Percentiles rank a stretch among this genome's conserved stretches.
These are phyloP conservation scores for Acanthacorydalis orientalis DNA, from an alignment of 2,888 invertebrate species.

Conservation along the genomic window DNA sequence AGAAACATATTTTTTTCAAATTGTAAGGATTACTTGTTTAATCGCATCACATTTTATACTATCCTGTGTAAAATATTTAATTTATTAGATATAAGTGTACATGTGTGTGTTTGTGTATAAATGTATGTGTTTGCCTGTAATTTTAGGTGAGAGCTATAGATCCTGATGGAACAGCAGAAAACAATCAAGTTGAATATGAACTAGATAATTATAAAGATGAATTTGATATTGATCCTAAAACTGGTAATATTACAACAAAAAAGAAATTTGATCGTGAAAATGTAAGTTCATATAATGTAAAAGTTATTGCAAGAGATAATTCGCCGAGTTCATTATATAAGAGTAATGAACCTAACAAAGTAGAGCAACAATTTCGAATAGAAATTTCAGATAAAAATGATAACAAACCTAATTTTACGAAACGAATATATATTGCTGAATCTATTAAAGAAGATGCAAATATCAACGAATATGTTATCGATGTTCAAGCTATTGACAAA, in stretches of 20 bases:
- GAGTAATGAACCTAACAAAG: slow-evolving; percentile 52
- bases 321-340: slow-evolving; percentile 60
- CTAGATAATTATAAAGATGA: slow-evolving; percentile 48
- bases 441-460: slow-evolving; percentile 72
- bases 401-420: slow-evolving; percentile 80
- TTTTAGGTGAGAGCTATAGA: slow-evolving; percentile 50
- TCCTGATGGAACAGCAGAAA: slow-evolving; percentile 64
- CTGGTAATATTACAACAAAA: slow-evolving; percentile 75
- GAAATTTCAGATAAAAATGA: slow-evolving; percentile 93
- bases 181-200: slow-evolving; percentile 69
- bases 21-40: no score
- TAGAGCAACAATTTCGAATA: slow-evolving; percentile 70
- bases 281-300: slow-evolving; percentile 71
- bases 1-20: neutral
- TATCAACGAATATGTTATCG: slow-evolving; percentile 64
- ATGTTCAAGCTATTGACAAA: slow-evolving; percentile 73
- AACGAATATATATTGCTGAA: slow-evolving; percentile 52
- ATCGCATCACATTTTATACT: no score
- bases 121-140: no score
- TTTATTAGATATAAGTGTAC: no score
- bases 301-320: slow-evolving; percentile 80
- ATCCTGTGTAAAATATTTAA: no score
- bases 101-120: no score
- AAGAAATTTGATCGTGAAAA: slow-evolving; percentile 75
- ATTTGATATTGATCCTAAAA: slow-evolving; percentile 71